Evolutionary conservation across 1,140 invertebrate genomes (phyloP), one percentile per base, ranked within the genome.

Genomic region (Pseudomyrmex flavicornis): DNA sequence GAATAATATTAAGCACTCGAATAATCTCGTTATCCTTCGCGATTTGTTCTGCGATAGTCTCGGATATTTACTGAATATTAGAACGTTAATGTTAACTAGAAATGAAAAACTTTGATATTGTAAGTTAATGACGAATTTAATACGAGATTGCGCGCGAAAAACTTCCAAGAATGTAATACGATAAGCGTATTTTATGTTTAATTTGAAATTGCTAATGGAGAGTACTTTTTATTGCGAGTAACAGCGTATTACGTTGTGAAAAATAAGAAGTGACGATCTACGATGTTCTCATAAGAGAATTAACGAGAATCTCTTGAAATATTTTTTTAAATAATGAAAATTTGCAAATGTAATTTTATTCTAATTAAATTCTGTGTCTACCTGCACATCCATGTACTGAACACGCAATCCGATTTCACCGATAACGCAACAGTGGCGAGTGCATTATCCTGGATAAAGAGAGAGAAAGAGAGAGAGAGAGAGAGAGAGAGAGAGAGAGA

Each of bases 361-460:
- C 74, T 54, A 52, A 76, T 76, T 62, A 65, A 76, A 76, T 26
- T 65, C 35, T 52, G 44, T 58, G 20, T 61, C 22, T 61, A 22
- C 22, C 7, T 20, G 35, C 50, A 46, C 20, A 35, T 15, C 1
- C 22, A 7, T n/a, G 50, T 56, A 69, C 56, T 35, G 9, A 70
- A 35, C 8, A 17, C 52, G 20, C 20, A 13, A 22, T 13, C 22
- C 13, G 56, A 70, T 15, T 58, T 72, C 9, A 56, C 13, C 26
- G 52, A 35, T 44, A 58, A 72, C 35, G n/a, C 17, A 17, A 13
- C 26, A 20, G 7, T 65, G 10, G 5, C 20, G 54, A 76, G 35
- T 63, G 46, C 15, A 12, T 63, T 61, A 74, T 26, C 17, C 10
- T 50, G 46, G 15, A 35, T 35, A 35, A 65, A 70, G 17, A 17